A percentile compares a stretch with the other conserved stretches of the same genome.
phyloP scores from a whole-genome alignment of 2,113 vertebrate species.

The Oncorhynchus keta region DNA sequence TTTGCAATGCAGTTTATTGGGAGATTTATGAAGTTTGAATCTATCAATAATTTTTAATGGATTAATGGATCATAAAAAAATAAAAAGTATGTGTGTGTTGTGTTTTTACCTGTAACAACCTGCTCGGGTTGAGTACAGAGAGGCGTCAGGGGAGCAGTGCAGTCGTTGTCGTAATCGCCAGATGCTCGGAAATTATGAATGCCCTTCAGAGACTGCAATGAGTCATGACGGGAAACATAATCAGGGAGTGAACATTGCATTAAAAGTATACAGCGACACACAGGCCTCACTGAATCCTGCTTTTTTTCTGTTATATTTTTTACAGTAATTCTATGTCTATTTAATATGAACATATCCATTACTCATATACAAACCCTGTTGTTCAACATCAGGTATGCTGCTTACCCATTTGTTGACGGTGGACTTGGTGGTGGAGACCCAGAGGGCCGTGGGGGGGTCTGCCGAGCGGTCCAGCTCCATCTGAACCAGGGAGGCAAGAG shows the following conservation, averaged over 20 bases:
- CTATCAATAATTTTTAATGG: no score
- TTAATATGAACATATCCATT: no score
- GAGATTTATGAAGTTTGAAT: no score
- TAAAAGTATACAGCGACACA: neutral
- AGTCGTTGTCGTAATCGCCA: conserved; percentile 89
- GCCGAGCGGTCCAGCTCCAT: conserved; percentile 89
- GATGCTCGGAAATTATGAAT: conserved; percentile 88
- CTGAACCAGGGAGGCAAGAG: conserved; percentile 57
- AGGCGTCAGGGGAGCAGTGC: conserved; percentile 80
- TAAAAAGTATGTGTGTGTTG: neutral
- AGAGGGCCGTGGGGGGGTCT: conserved; percentile 84
- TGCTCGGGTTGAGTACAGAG: conserved; percentile 87
- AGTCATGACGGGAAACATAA: neutral
- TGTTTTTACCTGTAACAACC: conserved; percentile 83
- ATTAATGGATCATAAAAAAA: neutral
- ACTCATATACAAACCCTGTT: no score
- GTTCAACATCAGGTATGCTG: no score
- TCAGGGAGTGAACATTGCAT: neutral
- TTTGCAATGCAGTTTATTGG: no score
- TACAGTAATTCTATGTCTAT: no score
- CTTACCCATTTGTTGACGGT: conserved; percentile 89
- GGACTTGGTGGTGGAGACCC: conserved; percentile 88
- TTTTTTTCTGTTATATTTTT: no score
- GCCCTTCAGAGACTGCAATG: conserved; percentile 82
- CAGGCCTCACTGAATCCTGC: no score